Percentiles rank a stretch among this genome's conserved stretches.
phyloP scores from a whole-genome alignment of 2,888 invertebrate genomes.

The Griposia aprilina region DNA sequence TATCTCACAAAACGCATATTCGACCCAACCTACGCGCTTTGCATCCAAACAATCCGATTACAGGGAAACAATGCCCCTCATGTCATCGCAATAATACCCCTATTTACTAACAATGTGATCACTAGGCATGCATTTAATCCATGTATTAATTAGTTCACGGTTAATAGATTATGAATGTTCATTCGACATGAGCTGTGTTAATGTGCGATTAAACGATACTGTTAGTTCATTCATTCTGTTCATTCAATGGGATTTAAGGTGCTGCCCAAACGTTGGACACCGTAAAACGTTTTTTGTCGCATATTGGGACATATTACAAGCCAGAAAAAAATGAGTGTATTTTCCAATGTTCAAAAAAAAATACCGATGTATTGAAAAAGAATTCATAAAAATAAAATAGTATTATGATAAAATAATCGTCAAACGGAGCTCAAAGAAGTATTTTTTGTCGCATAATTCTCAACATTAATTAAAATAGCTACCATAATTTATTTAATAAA shows the following conservation, averaged over 20 bases:
- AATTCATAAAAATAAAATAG: too few relatives aligned
- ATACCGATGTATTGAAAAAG: too few relatives aligned
- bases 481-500: too few relatives aligned
- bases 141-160: constrained; percentile 54
- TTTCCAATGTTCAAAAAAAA: too few relatives aligned
- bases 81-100: constrained; percentile 49
- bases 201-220: constrained; percentile 18
- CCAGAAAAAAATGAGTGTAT: too few relatives aligned
- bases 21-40: not conserved
- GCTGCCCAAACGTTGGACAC: too few relatives aligned
- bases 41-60: constrained; percentile 40
- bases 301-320: too few relatives aligned
- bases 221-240: constrained; percentile 3
- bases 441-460: too few relatives aligned
- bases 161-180: constrained; percentile 50
- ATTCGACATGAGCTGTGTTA: constrained; percentile 27
- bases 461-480: too few relatives aligned
- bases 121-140: constrained; percentile 51
- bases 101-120: constrained; percentile 62
- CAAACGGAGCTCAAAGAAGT: too few relatives aligned
- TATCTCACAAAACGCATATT: not conserved
- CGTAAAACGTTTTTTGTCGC: too few relatives aligned
- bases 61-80: constrained; percentile 43
- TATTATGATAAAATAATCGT: too few relatives aligned
- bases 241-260: not conserved